phyloP scores from a whole-genome alignment of 2,888 invertebrate genomes.

The Athripsodes cinereus region DNA sequence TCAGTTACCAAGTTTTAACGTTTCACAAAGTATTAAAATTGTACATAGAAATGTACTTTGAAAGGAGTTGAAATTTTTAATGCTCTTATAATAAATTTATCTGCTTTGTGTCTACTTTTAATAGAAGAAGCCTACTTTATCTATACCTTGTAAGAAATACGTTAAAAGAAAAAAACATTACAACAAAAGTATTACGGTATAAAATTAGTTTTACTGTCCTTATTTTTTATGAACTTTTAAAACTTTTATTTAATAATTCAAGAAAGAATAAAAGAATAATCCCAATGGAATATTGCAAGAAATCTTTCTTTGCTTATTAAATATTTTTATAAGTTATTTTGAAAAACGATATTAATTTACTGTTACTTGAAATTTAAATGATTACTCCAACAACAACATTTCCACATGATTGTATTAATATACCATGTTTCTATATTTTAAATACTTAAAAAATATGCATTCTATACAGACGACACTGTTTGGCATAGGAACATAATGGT shows the following conservation, averaged over 20 bases:
- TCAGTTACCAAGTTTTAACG: not conserved
- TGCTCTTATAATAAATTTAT: not conserved
- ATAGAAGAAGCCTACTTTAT: not conserved
- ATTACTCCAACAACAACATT: too few relatives aligned
- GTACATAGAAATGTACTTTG: not conserved
- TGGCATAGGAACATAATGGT: too few relatives aligned
- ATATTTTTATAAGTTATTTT: too few relatives aligned
- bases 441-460: too few relatives aligned
- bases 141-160: not conserved
- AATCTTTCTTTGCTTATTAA: too few relatives aligned
- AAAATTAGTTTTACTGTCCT: not conserved
- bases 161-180: not conserved
- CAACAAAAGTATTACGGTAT: not conserved
- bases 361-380: too few relatives aligned
- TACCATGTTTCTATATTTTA: too few relatives aligned
- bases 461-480: too few relatives aligned
- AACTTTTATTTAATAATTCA: not conserved
- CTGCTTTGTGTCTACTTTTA: not conserved
- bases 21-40: not conserved
- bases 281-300: too few relatives aligned
- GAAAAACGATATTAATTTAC: too few relatives aligned
- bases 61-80: not conserved
- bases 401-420: too few relatives aligned
- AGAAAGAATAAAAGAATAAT: not conserved
- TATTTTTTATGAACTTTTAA: not conserved